Evolutionary conservation across 2,797 vertebrate species (phyloP), one percentile per base, ranked within the genome.

Genomic region (Hypotaenidia okinawae): DNA sequence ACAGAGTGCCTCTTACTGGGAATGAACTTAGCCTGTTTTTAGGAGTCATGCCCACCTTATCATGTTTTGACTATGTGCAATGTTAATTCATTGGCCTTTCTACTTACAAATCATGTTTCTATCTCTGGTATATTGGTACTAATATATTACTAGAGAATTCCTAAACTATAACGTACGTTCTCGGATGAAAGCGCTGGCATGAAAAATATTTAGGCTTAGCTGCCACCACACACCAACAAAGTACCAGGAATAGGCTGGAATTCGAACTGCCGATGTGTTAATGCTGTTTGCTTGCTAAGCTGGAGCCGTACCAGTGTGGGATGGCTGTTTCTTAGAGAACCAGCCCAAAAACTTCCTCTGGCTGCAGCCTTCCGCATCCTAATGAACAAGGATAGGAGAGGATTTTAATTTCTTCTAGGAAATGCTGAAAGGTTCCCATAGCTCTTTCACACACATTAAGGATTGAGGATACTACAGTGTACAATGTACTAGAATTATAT

Each of bases 191-290:
- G 49, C 23, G 32, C 24, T 80, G 84, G 57, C 62, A 95, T 91
- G 81, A 91, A 83, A 94, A 94, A 73, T 68, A 92, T 91, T 91
- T 83, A 80, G 23, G 41, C 39, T 87, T 82, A 85, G 75, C 72
- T 91, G 64, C 32, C 62, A 83, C 64, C 54, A 77, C 70, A 89
- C 67, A 84, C 64, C 70, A 82, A 2, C 9, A 37, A 61, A 89
- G 61, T 47, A 67, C 57, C 45, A 76, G 81, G 28, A 93, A 87
- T 70, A 90, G 72, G 63, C 23, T 52, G 92, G 63, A 89, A 91
- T 70, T 87, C 83, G 61, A 72, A 55, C 37, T 82, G 24, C 14
- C 24, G 47, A 21, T 80, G 37, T 80, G 33, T 49, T 73, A 82
- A 57, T 0, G 0, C 13, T 51, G 11, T 78, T 76, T 47, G 6